Base-by-base conservation (phyloP, 2,113 vertebrate species). In the Rhinoptilus africanus region DNA sequence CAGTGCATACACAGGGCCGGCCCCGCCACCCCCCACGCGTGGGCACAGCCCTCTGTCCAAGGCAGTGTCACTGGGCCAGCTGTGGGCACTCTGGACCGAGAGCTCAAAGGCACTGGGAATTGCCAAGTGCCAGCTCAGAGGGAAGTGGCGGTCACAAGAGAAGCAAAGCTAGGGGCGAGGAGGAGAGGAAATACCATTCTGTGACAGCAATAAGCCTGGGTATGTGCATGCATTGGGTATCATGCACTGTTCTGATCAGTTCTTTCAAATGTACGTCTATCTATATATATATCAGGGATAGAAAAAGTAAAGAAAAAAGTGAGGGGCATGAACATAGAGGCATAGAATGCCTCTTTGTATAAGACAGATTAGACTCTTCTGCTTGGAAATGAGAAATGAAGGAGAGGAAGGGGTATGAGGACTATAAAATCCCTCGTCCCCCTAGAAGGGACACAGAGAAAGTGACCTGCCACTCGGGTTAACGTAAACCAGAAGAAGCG, bases 1-100 rank as follows among this genome's bases (percentile, higher is more conserved):
- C 32, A 8, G 13, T 2, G 20, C 22, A 12, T 0, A 0, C 28
- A 45, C 28, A 8, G 54, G 16, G 34, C 30, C 3, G 2, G 21
- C 7, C 26, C 72, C 72, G 14, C 35, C 28, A 12, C 12, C 8
- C 4, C 32, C 15, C 59, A 15, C 2, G 1, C 1, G 2, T 7
- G 48, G 14, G 51, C 51, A 47, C 2, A 47, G 45, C 23, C 35
- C 28, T n/a, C 50, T 17, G 9, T 27, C 77, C 50, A 5, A 5
- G 3, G 53, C 14, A 2, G 21, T 13, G 66, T 21, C 32, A 32
- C 39, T 12, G 30, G 34, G 24, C 34, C 50, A 53, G 50, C 20
- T 27, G 34, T 3, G 30, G 59, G 8, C 30, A 48, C 47, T 24
- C n/a, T 4, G 24, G 78, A 21, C 24, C 3, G 34, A 78, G 57